Evolutionary conservation across 2,888 invertebrate species (phyloP).

Genomic region (Proisotoma minuta): DNA sequence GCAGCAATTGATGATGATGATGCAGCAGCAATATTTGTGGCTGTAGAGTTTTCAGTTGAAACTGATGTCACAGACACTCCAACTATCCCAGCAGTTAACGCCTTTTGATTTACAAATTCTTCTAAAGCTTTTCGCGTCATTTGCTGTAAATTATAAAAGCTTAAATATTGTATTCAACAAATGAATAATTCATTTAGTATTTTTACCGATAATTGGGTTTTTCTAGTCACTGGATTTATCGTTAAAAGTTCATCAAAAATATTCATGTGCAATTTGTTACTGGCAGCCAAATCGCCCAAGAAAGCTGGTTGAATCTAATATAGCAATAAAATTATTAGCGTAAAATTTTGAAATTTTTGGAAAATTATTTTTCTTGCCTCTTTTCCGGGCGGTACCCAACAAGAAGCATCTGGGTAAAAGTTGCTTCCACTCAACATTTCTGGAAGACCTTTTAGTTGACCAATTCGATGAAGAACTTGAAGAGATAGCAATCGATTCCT

Average conservation of each 20-base stretch:
- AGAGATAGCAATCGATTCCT: conserved; percentile 12
- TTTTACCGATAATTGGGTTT: too few relatives aligned
- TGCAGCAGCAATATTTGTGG: too few relatives aligned
- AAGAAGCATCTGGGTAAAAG: conserved; percentile 12
- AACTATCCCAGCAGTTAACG: too few relatives aligned
- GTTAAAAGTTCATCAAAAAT: conserved; percentile 18
- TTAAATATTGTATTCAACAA: background rate
- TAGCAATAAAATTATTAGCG: background rate
- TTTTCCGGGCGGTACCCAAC: conserved; percentile 19
- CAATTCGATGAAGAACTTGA: background rate
- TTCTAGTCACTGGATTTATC: too few relatives aligned
- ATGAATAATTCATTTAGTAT: background rate
- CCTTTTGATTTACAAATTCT: background rate
- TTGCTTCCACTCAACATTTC: conserved; percentile 11
- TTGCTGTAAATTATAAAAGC: background rate
- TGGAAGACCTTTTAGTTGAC: conserved; percentile 9
- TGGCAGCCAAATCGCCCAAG: conserved; percentile 18
- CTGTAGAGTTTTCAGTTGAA: background rate
- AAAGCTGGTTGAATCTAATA: background rate
- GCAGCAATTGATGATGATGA: too few relatives aligned
- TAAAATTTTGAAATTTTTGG: background rate
- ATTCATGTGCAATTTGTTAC: conserved; percentile 11
- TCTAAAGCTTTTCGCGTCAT: conserved; percentile 11
- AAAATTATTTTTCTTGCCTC: background rate
- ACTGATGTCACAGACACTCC: background rate